Evolutionary conservation across 1,140 invertebrate genomes (phyloP), one percentile per base, ranked within the genome.

Genomic region (Papilio polyxenes): DNA sequence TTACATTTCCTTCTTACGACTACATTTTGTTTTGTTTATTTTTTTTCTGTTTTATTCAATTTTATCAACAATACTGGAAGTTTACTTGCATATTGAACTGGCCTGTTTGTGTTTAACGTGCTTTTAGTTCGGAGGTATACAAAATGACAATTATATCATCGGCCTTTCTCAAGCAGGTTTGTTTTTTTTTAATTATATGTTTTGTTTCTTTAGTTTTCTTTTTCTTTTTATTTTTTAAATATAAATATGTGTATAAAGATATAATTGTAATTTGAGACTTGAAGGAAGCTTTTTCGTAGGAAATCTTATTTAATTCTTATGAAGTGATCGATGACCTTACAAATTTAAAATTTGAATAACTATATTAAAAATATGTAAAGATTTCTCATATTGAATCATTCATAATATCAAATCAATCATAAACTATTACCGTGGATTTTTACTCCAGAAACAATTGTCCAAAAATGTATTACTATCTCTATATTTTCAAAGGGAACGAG

Each of bases 141-240:
- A 69, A 53, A 75, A 93, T 93, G 91, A 85, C 82, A 31, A 89
- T 88, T 82, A 82, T 93, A 74, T 87, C 91, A n/a, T 62, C 87
- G 62, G 91, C 90, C 31, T 90, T 93, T 84, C 78, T 93, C 5
- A 93, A 92, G 87, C 92, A 93, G 89, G 92, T 92, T 37, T 72
- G 88, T 75, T 48, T 84, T 51, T 84, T 78, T 82, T 53, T 81
- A 20, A 56, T 76, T 78, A n/a, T 51, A 74, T 31, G 49, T 82
- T 80, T 75, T 48, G 10, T 53, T 53, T 20, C 15, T n/a, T 17
- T 82, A 65, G 80, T 23, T 81, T 80, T 51, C 20, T 81, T 23
- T 74, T 48, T 10, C 20, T 51, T n/a, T 10, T 44, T 44, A 44
- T 7, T 44, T 44, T 31, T 31, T 31, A 31, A 31, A 31, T 31